These are phyloP conservation scores for Eilema depressum DNA, from an alignment of 2,888 invertebrate genomes.

Conservation along the genomic window DNA sequence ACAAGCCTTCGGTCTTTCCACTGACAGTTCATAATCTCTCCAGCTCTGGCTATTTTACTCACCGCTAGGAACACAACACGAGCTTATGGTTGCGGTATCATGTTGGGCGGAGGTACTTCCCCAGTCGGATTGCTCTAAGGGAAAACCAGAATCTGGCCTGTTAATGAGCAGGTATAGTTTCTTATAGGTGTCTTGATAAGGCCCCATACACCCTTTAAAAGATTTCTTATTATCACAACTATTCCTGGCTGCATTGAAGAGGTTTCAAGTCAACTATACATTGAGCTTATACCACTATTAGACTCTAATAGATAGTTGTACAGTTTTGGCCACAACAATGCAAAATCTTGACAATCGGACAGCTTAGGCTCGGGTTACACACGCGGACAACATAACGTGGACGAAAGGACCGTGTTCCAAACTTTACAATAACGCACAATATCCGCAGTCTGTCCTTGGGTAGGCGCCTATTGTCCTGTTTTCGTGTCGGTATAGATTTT, in stretches of 20 bases:
- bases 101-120: no score
- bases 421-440: conserved; percentile 21
- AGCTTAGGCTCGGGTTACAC: conserved; percentile 21
- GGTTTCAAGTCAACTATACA: background rate
- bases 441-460: conserved; percentile 13
- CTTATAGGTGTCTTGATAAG: background rate
- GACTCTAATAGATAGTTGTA: background rate
- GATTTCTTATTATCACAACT: background rate
- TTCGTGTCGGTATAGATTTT: conserved; percentile 16
- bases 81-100: no score
- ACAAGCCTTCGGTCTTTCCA: no score
- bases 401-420: conserved; percentile 23
- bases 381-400: conserved; percentile 8
- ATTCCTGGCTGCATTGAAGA: background rate
- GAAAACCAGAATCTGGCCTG: no score
- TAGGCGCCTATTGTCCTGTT: conserved; percentile 21
- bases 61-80: no score
- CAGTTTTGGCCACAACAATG: conserved; percentile 17
- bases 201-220: background rate
- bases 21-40: no score
- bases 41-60: no score
- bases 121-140: no score
- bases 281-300: background rate
- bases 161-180: no score
- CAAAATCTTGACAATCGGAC: conserved; percentile 24